Evolutionary conservation across 2,797 vertebrate species (phyloP), one percentile per base, ranked within the genome.

Genomic region (Neosilurus mollespiculum): DNA sequence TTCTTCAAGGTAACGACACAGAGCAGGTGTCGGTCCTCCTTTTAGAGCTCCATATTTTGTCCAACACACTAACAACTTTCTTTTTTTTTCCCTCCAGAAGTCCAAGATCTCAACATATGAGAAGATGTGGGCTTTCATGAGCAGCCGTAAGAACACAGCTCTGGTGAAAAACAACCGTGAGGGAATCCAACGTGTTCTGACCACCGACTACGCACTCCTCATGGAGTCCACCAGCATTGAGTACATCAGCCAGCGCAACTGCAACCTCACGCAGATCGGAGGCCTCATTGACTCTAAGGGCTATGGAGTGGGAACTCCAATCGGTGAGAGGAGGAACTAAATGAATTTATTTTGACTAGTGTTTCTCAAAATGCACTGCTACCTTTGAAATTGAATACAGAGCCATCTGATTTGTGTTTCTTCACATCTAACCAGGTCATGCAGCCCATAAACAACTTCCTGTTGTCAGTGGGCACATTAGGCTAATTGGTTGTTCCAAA

Each of bases 101-200:
- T 99, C 98, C 0, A 98, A 97, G 87, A 99, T 99, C 90, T 98
- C 98, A 0, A 99, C 97, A 0, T 99, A 99, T 9, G 98, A 99
- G 92, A 99, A 99, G 92, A 99, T 99, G 98, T 99, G 98, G 98
- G 98, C 97, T 0, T 99, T 99, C 90, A 99, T 99, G 98, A 98
- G 97, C 93, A 97, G 97, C 91, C 92, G 98, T 88, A 97, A 98
- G 91, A 98, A 98, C 92, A 98, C 97, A 0, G 96, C 97, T 0
- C 89, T 99, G 91, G 95, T 99, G 79, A 97, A 97, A 90, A 99
- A 97, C 93, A 99, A 97, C 2, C 96, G 96, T 0, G 97, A 98
- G 85, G 98, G 98, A 0, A 97, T 99, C 88, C 98, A 97, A 86
- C 94, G 97, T 2, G 98, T 98, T 69, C 94, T 99, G 30, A 98